Percentiles rank a stretch among this genome's conserved stretches.
Evolutionary conservation across 2,113 vertebrate genomes (phyloP).

Genomic region (Vulpes vulpes): DNA sequence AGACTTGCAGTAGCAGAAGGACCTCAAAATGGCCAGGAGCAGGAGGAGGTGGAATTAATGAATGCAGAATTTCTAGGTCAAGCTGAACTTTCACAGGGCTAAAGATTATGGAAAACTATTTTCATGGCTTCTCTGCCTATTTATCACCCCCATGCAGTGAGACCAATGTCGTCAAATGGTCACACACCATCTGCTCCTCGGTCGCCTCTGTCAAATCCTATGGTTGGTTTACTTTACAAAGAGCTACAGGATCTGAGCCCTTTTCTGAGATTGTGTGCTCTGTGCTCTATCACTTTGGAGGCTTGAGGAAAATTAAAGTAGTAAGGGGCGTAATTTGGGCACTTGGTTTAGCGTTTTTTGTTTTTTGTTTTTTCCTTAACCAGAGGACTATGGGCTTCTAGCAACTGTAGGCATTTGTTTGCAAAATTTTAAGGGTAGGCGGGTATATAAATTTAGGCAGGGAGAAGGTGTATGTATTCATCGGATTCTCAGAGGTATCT

Average conservation of each 20-base stretch:
- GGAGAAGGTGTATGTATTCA: background rate
- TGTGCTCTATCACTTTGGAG: background rate
- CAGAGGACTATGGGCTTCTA: background rate
- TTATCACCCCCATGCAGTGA: background rate
- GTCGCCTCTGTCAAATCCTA: background rate
- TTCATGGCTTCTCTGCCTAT: background rate
- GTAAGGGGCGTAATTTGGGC: background rate
- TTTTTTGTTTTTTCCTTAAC: background rate
- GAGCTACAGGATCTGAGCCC: background rate
- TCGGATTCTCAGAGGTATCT: background rate
- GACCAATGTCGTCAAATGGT: background rate
- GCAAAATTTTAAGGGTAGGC: background rate
- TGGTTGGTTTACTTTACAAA: background rate
- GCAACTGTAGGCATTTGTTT: background rate
- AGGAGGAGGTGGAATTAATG: background rate
- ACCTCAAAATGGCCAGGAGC: background rate
- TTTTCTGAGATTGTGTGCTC: background rate
- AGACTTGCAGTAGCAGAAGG: background rate
- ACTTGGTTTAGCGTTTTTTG: background rate
- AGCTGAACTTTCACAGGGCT: background rate
- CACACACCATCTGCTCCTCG: background rate
- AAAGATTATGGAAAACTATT: slow-evolving; percentile 1
- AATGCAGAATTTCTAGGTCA: slow-evolving; percentile 11
- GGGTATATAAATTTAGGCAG: background rate
- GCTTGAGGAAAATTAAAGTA: background rate